These are phyloP conservation scores for Gracilinanus agilis DNA, from an alignment of 2,113 vertebrate species.

Conservation along the genomic window DNA sequence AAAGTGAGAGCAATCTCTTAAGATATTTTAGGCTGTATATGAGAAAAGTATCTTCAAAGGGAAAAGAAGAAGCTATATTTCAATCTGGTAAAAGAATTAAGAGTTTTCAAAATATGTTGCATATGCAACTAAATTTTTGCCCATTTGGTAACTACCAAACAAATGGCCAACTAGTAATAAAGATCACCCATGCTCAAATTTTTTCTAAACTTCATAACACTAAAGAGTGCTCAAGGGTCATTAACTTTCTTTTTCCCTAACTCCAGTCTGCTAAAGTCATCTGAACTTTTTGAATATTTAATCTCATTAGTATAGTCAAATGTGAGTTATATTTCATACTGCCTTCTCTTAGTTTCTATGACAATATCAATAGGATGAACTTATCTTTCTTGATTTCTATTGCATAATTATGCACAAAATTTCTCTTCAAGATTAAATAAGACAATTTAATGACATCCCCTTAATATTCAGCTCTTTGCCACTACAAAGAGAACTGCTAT, in stretches of 20 bases:
- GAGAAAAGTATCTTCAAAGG: background rate
- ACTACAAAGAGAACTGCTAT: too few relatives aligned
- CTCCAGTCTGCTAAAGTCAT: background rate
- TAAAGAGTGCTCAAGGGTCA: background rate
- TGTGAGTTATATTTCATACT: background rate
- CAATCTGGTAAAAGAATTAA: background rate
- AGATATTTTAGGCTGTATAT: background rate
- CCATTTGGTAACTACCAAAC: background rate
- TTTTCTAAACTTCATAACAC: background rate
- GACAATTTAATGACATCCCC: too few relatives aligned
- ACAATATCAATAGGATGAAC: background rate
- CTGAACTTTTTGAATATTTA: background rate
- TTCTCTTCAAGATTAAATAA: background rate
- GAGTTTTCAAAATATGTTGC: background rate
- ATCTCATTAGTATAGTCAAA: background rate
- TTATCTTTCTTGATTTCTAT: background rate
- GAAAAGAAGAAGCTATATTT: background rate
- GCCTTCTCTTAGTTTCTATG: background rate
- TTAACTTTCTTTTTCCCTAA: background rate
- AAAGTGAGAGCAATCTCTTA: background rate
- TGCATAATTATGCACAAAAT: background rate
- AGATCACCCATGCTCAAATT: conserved; percentile 1
- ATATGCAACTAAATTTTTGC: background rate
- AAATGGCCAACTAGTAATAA: background rate
- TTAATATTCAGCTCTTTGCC: too few relatives aligned